A percentile compares a stretch with the other conserved stretches of the same genome.
Conservation (phyloP, 1,140 invertebrate genomes). For the Caenorhabditis inopinata region DNA sequence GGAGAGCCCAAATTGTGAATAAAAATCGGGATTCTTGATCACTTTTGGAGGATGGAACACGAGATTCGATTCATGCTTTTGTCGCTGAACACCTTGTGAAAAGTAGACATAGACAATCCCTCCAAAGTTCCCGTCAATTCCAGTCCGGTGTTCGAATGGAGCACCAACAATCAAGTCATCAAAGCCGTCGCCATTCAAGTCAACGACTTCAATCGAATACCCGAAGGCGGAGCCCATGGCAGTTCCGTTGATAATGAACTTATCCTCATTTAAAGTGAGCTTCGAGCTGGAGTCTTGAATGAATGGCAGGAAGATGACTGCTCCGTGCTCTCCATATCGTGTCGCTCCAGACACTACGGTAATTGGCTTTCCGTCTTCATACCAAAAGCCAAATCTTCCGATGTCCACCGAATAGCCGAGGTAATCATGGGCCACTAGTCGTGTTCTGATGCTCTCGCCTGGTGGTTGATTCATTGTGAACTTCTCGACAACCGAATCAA, state of each 20-base stretch:
- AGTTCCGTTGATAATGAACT: conserved; percentile 55
- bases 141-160: conserved; percentile 79
- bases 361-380: conserved; percentile 39
- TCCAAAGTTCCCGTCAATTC: conserved; percentile 68
- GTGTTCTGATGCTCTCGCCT: conserved; percentile 1
- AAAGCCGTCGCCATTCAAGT: conserved; percentile 68
- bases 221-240: conserved; percentile 64
- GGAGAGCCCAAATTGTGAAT: conserved; percentile 71
- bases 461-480: conserved; percentile 39
- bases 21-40: conserved; percentile 42
- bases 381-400: conserved; percentile 61
- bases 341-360: conserved; percentile 64
- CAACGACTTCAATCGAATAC: conserved; percentile 60
- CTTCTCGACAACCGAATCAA: conserved; percentile 31
- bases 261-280: conserved; percentile 45
- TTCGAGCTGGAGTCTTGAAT: conserved; percentile 35
- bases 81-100: conserved; percentile 67
- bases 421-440: conserved; percentile 57
- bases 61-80: conserved; percentile 32
- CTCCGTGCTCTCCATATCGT: conserved; percentile 59
- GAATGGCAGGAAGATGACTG: conserved; percentile 62
- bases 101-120: conserved; percentile 88
- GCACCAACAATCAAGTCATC: conserved; percentile 85
- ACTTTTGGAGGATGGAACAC: conserved; percentile 59
- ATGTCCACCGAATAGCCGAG: conserved; percentile 63